Conservation (phyloP, 2,113 vertebrate species). For the Macrotis lagotis region DNA sequence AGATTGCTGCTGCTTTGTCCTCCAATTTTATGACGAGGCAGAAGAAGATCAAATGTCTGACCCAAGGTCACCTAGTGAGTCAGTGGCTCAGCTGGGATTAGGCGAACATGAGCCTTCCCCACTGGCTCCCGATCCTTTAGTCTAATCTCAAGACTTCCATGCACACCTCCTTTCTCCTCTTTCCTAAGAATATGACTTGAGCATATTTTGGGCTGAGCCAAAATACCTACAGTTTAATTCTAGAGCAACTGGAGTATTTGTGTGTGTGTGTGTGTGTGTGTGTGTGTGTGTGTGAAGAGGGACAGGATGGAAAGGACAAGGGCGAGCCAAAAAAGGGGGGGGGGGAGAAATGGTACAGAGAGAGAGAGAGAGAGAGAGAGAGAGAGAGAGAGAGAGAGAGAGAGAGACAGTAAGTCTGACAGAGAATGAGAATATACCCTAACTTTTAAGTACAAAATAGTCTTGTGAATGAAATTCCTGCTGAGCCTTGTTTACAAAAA, state of each 20-base stretch:
- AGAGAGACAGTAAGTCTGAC: background rate
- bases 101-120: conserved; percentile 35
- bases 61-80: conserved; percentile 59
- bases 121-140: conserved; percentile 3
- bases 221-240: conserved; percentile 62
- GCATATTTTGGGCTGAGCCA: conserved; percentile 42
- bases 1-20: conserved; percentile 58
- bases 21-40: conserved; percentile 53
- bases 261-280: background rate
- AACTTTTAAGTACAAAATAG: background rate
- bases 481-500: background rate
- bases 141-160: conserved; percentile 70
- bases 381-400: no score
- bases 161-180: conserved; percentile 43
- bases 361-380: no score
- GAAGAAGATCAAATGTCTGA: conserved; percentile 68
- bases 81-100: conserved; percentile 71
- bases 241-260: conserved; percentile 42
- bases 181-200: conserved; percentile 70
- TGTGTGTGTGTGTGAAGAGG: background rate
- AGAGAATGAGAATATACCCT: background rate
- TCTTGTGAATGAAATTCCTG: background rate
- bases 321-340: no score
- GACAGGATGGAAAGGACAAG: background rate
- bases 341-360: background rate